Base-by-base conservation (phyloP, 2,888 invertebrate genomes). In the Uloborus plumipes region DNA sequence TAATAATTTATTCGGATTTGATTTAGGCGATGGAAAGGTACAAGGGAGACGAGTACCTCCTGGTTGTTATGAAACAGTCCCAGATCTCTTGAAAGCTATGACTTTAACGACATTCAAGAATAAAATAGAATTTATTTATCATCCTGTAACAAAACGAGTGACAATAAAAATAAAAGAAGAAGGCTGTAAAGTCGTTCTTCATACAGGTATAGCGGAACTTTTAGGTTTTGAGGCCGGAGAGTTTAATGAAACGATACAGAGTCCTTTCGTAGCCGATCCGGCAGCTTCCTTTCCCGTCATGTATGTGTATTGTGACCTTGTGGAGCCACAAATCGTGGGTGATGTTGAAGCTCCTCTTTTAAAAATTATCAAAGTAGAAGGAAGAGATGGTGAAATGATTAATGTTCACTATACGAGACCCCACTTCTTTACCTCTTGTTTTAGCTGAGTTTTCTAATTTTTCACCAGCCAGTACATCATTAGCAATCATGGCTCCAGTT, bases 301-400 rank as follows among this genome's bases (percentile, higher is more conserved):
- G 49, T 61, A 72, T 50, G 50, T 61, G n/a, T 72, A 70, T 15
- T 47, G 51, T 26, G 22, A 51, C 26, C 53, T 53, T 20, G 15
- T 26, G 22, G 15, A 26, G n/a, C 20, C 22, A 51, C 14, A 67
- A 26, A 53, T 16, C n/a, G 16, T 15, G 6, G 3, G 53, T 15
- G 86, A 87, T 53, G 16, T 15, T 6, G 6, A 15, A 53, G n/a
- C 87, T 13, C 84, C 85, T 2, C 84, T 88, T 16, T n/a, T 72
- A 18, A 72, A 61, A 50, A 50, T 72, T 26, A 50, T 61, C 22
- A 50, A 18, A 9, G 51, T 62, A 22, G 71, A 72, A 61, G 61
- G 71, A 61, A 47, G 62, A 7, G 61, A 72, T 50, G 71, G 61
- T n/a, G 71, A 61, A 50, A 50, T 62, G 4, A 49, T 72, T 7